Percentiles rank a stretch among this genome's conserved stretches.
phyloP scores from a whole-genome alignment of 2,888 invertebrate genomes.

The Orthosia gracilis region DNA sequence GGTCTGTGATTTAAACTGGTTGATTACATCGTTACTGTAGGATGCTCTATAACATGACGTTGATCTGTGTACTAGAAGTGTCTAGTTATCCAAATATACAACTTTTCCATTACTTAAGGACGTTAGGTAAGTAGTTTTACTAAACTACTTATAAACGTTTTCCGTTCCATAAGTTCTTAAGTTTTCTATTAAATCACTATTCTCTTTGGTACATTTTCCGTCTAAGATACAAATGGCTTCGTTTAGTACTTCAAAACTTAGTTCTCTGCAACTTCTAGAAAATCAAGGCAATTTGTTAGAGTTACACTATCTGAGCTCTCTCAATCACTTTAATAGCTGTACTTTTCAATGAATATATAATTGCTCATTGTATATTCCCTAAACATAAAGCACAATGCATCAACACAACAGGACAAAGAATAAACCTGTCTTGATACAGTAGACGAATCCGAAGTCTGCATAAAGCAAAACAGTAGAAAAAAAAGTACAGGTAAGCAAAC shows the following conservation, averaged over 20 bases:
- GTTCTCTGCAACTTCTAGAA: neutral
- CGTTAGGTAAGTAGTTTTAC: conserved; percentile 52
- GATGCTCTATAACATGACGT: conserved; percentile 4
- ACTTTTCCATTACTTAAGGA: conserved; percentile 44
- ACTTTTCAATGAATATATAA: neutral
- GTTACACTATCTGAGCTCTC: neutral
- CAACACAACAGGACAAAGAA: no score
- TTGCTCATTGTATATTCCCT: neutral
- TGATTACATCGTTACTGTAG: conserved; percentile 23
- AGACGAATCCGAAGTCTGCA: neutral
- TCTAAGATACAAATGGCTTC: conserved; percentile 9
- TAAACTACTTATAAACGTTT: conserved; percentile 29
- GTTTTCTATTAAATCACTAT: conserved; percentile 26
- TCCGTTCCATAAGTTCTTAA: conserved; percentile 26
- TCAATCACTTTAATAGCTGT: neutral
- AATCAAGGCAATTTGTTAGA: conserved; percentile 8
- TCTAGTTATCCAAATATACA: conserved; percentile 23
- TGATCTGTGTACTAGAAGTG: conserved; percentile 30
- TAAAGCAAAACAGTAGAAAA: neutral
- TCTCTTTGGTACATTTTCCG: conserved; percentile 9
- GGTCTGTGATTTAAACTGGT: neutral
- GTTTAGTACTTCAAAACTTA: conserved; percentile 11
- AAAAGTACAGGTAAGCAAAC: neutral
- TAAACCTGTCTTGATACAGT: neutral
- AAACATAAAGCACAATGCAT: no score